Evolutionary conservation across 2,113 vertebrate species (phyloP), one percentile per base, ranked within the genome.

Genomic region (Pleuronectes platessa): DNA sequence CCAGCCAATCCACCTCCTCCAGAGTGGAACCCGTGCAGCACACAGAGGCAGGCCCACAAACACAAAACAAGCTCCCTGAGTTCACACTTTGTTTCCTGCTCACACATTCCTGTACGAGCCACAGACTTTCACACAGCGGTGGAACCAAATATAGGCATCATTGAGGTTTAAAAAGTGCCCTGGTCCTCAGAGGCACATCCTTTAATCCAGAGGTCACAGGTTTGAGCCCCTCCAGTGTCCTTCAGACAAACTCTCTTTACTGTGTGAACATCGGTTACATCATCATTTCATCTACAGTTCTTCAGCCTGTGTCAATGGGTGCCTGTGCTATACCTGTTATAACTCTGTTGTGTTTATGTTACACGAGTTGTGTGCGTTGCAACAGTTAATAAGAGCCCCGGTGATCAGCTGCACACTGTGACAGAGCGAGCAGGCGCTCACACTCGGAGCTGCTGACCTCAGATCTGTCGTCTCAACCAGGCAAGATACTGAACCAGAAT

Each of bases 81-180:
- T 78, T 86, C 78, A 82, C 78, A 76, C 81, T 85, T 81, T 77
- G 70, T 77, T 89, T 89, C 81, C 88, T 88, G 73, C 82, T 86
- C 81, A 86, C 80, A 84, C 88, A 88, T 89, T 92, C 87, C 82
- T 76, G 47, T 63, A 72, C 67, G 53, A 84, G 84, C 76, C 75
- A 75, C 77, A 84, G 67, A 51, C 84, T 88, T 82, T 84, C 69
- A 84, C 77, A 74, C 75, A 65, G 81, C 59, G 45, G 59, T 56
- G 81, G 62, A 83, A 61, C 88, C 87, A 91, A 90, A 91, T 90
- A 91, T 84, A 90, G 87, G 56, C 86, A 88, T 88, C 64, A n/a
- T 47, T 73, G 82, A 82, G 78, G 75, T 86, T 88, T 74, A 81
- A 49, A 35, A 54, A 83, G 62, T 12, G 21, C 51, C 31, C 53